Evolutionary conservation across 2,888 invertebrate species (phyloP), one percentile per base, ranked within the genome.

Genomic region (Aproaerema taeniolella): DNA sequence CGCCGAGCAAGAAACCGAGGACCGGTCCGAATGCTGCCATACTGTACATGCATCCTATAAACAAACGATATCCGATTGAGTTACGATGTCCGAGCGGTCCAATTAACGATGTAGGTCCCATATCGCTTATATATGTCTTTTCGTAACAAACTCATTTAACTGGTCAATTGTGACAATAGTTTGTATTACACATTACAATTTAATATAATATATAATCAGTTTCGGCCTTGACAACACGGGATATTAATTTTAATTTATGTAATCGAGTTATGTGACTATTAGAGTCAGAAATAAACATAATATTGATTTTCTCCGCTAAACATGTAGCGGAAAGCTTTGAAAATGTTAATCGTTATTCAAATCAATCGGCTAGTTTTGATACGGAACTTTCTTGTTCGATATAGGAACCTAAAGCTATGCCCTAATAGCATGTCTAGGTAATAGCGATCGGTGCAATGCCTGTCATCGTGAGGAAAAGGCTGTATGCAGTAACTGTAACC

Each of bases 11-110:
- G 70, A 97, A 97, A 34, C 97, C 97, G 35, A 96, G 88, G 3
- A 97, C 96, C n/a, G 97, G 97, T 17, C 97, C 97, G 71, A 98
- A 95, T 0, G 97, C 97, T 32, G 96, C 96, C 93, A 96, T 96
- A 67, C 96, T 96, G 88, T 97, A 97, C 92, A 97, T 95, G 74
- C 95, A 96, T 38, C 96, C 95, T 88, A 60, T 17, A 52, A 54
- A 43, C 51, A 32, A 44, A 29, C 13, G 36, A n/a, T 31, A n/a
- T n/a, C n/a, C 11, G 8, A 28, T 30, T 17, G 32, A n/a, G n/a
- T n/a, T 15, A 31, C 7, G 15, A 7, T 14, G n/a, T n/a, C n/a
- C n/a, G n/a, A n/a, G n/a, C n/a, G n/a, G n/a, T 15, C 3, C 14
- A 31, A 15, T 31, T 12, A 11, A 20, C 11, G 11, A 6, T 13